Evolutionary conservation across 2,888 invertebrate genomes (phyloP).

Genomic region (Sinhomidia bicolor): DNA sequence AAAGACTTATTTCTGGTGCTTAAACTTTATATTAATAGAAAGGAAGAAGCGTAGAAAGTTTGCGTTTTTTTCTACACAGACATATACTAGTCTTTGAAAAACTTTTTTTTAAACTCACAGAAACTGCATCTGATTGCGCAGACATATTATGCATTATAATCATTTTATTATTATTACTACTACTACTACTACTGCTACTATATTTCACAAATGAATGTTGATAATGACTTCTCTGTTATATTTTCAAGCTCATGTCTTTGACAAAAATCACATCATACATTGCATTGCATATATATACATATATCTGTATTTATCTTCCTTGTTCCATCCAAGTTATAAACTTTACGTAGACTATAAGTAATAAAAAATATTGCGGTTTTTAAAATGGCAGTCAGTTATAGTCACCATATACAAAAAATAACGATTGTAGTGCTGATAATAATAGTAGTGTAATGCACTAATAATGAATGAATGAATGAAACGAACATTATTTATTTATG

Average conservation of each 20-base stretch:
- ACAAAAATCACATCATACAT: not conserved
- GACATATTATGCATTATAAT: not conserved
- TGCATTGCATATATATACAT: not conserved
- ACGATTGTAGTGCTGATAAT: not conserved
- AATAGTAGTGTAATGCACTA: conserved; percentile 53
- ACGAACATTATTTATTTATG: conserved; percentile 32
- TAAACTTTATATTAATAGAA: not conserved
- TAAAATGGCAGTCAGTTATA: not conserved
- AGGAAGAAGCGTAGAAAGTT: conserved; percentile 21
- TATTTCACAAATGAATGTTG: not conserved
- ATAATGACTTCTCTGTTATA: not conserved
- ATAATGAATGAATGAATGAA: conserved; percentile 66
- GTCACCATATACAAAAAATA: not conserved
- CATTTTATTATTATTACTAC: not conserved
- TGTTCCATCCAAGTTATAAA: too few relatives aligned
- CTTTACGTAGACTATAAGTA: too few relatives aligned
- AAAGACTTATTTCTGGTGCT: not conserved
- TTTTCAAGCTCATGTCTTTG: not conserved
- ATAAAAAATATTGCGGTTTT: not conserved
- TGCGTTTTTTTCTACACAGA: not conserved
- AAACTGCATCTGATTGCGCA: conserved; percentile 43
- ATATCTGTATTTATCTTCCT: not conserved
- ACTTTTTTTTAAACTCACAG: not conserved
- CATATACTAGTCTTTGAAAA: not conserved
- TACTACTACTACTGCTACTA: too few relatives aligned